phyloP scores from a whole-genome alignment of 1,140 invertebrate species.

The Euwallacea similis region DNA sequence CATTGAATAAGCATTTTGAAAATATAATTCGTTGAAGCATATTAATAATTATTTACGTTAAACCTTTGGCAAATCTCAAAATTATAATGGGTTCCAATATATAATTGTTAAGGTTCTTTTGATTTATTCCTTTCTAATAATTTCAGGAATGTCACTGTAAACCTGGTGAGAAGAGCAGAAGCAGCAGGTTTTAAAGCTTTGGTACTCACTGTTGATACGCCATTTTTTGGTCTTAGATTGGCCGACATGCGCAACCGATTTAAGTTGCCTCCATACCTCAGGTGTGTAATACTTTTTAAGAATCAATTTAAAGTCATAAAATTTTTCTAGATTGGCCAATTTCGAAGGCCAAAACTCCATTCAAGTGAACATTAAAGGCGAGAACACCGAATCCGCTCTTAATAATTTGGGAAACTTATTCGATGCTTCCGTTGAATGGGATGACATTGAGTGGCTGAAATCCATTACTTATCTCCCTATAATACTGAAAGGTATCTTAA shows the following conservation, averaged over 20 bases:
- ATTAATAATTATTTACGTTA: too few relatives aligned
- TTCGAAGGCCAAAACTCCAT: slow-evolving; percentile 64
- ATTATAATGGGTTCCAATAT: too few relatives aligned
- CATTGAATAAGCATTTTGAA: too few relatives aligned
- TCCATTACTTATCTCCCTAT: slow-evolving; percentile 79
- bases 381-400: slow-evolving; percentile 67
- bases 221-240: slow-evolving; percentile 78
- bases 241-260: slow-evolving; percentile 86
- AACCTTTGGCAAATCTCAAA: too few relatives aligned
- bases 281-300: slow-evolving; percentile 54
- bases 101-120: too few relatives aligned
- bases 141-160: slow-evolving; percentile 68
- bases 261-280: slow-evolving; percentile 75
- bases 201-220: slow-evolving; percentile 89
- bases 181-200: slow-evolving; percentile 84
- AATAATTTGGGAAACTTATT: slow-evolving; percentile 78
- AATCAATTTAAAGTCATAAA: background rate
- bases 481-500: slow-evolving; percentile 87
- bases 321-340: slow-evolving; percentile 66
- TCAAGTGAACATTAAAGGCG: slow-evolving; percentile 59
- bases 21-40: too few relatives aligned
- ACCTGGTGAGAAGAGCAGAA: slow-evolving; percentile 79
- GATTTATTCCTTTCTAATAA: too few relatives aligned
- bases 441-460: slow-evolving; percentile 83
- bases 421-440: slow-evolving; percentile 79